Percentiles rank a stretch among this genome's conserved stretches.
Evolutionary conservation across 2,888 invertebrate species (phyloP).

Genomic region (Scaeva pyrastri): DNA sequence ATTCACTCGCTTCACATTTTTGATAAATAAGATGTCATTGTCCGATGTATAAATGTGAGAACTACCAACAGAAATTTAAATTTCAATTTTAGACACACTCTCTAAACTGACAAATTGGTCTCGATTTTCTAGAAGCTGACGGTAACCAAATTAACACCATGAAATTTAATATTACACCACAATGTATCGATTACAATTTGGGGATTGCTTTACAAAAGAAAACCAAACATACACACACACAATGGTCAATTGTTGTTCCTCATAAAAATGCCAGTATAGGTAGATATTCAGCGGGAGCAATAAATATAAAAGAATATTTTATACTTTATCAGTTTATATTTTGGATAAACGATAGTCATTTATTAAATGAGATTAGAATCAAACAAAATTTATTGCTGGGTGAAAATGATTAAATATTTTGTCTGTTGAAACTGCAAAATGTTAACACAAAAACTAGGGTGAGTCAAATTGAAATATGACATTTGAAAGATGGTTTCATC

Average conservation of each 20-base stretch:
- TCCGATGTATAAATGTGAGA: slow-evolving; percentile 18
- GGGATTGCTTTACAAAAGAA: background rate
- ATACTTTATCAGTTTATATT: background rate
- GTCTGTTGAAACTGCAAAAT: background rate
- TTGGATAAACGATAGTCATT: background rate
- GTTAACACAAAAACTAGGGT: background rate
- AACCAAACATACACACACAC: background rate
- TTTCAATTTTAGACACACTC: background rate
- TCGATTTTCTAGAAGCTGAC: slow-evolving; percentile 37
- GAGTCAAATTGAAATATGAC: background rate
- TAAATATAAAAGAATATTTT: background rate
- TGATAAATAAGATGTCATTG: slow-evolving; percentile 29
- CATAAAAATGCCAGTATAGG: background rate
- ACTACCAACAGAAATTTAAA: slow-evolving; percentile 11
- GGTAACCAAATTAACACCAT: slow-evolving; percentile 38
- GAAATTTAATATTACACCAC: slow-evolving; percentile 14
- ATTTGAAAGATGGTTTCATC: no score
- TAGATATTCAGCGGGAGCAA: background rate
- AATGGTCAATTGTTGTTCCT: background rate
- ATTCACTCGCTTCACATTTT: slow-evolving; percentile 20
- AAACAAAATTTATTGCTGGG: background rate
- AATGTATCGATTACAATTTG: slow-evolving; percentile 21
- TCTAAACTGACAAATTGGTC: slow-evolving; percentile 14
- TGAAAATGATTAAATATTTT: background rate
- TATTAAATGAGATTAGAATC: slow-evolving; percentile 17